Evolutionary conservation across 2,888 invertebrate genomes (phyloP), one percentile per base, ranked within the genome.

Genomic region (Periphyllus acericola): DNA sequence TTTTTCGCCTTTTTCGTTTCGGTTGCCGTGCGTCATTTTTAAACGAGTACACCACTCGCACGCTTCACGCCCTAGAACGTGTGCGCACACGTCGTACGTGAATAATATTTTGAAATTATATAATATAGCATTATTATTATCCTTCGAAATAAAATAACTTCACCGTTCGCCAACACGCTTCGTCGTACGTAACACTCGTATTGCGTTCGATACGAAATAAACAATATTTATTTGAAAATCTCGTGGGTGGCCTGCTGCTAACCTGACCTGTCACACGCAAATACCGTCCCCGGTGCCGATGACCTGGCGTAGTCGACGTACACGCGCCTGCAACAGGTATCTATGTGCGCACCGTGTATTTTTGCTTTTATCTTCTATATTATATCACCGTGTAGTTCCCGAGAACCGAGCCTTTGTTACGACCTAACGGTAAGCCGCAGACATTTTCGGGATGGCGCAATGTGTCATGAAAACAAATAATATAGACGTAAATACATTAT

Each of bases 231-330:
- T 68, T 68, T 68, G n/a, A 68, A 68, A 68, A 29, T 68, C 29
- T 68, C 68, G 68, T 68, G n/a, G 21, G 68, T n/a, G 68, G 68
- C 25, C 25, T 21, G 60, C 60, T 60, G 60, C 60, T 46, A 9
- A 60, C 60, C 60, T 60, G 60, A 60, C 60, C 60, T 60, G 60
- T 60, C 68, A n/a, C 68, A 68, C 68, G 68, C 29, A 29, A 68
- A 68, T 68, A 25, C 29, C n/a, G 60, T 60, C 25, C 60, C 60
- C 25, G 21, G 60, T 60, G 60, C 60, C 60, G 60, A 60, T 60
- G 60, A 60, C 25, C 60, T 60, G 25, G 25, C 60, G 25, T 60
- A 6, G 60, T 25, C 60, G 68, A 11, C 29, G 29, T 68, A 29
- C 25, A 68, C 68, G 29, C n/a, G 0, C 29, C 29, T 25, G 68